These are phyloP conservation scores for Rhogogaster chlorosoma DNA, from an alignment of 2,888 invertebrate genomes.

Conservation along the genomic window DNA sequence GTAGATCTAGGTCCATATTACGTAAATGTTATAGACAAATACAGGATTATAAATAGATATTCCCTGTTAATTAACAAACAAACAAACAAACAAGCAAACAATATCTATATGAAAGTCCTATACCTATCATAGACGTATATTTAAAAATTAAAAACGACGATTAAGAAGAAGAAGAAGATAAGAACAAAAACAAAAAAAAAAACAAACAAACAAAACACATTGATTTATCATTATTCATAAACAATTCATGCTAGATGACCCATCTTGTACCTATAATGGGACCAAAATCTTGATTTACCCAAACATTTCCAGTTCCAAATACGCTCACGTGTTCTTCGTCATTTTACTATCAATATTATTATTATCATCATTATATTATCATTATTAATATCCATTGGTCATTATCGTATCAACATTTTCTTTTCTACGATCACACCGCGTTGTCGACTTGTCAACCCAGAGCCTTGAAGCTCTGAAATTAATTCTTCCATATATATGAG, in stretches of 20 bases:
- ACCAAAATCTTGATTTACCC: constrained; percentile 70
- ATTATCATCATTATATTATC: neutral
- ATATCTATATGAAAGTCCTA: constrained; percentile 46
- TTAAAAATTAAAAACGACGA: constrained; percentile 27
- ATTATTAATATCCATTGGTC: neutral
- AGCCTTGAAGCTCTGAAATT: neutral
- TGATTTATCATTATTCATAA: constrained; percentile 58
- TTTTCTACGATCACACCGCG: neutral
- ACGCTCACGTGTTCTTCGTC: neutral
- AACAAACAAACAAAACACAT: neutral
- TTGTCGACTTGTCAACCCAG: neutral
- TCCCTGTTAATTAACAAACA: constrained; percentile 47
- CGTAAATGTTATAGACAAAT: constrained; percentile 49
- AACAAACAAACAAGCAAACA: constrained; percentile 48
- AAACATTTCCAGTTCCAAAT: neutral
- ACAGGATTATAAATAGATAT: constrained; percentile 55
- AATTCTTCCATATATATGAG: neutral
- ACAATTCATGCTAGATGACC: constrained; percentile 63
- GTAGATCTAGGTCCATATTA: constrained; percentile 66
- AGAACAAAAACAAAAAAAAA: neutral
- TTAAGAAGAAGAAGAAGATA: neutral
- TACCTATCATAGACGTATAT: constrained; percentile 53
- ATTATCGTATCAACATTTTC: neutral
- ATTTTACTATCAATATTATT: neutral
- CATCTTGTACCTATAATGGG: constrained; percentile 73